Evolutionary conservation across 2,888 invertebrate genomes (phyloP).

Genomic region (Chalcis sispes): DNA sequence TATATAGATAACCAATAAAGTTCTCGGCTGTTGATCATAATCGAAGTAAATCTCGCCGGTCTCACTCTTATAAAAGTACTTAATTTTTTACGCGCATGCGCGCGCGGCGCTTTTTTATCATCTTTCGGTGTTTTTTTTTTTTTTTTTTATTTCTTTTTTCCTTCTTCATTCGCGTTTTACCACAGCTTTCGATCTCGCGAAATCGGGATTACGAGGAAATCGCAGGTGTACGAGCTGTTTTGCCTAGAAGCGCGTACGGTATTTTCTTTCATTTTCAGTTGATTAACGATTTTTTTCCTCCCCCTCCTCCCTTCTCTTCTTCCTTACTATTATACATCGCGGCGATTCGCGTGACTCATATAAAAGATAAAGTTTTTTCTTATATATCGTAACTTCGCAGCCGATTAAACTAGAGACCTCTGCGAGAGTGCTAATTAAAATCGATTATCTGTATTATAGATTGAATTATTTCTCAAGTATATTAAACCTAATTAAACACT

Average conservation of each 20-base stretch:
- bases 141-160: background rate
- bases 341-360: too few relatives aligned
- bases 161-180: background rate
- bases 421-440: constrained; percentile 38
- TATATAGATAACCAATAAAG: constrained; percentile 1
- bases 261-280: constrained; percentile 6
- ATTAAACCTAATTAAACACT: too few relatives aligned
- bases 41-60: constrained; percentile 10
- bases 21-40: constrained; percentile 10
- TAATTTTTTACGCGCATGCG: too few relatives aligned
- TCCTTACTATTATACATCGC: too few relatives aligned
- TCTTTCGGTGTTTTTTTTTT: background rate
- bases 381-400: too few relatives aligned
- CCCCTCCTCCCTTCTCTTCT: too few relatives aligned
- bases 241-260: background rate
- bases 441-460: background rate
- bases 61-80: background rate
- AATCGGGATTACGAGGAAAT: background rate
- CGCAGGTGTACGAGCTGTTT: background rate
- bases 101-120: too few relatives aligned
- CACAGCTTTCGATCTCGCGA: too few relatives aligned
- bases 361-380: too few relatives aligned
- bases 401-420: background rate
- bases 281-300: constrained; percentile 16
- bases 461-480: constrained; percentile 24